Base-by-base conservation (phyloP, 2,888 invertebrate species). In the Xestia rhomboidea region DNA sequence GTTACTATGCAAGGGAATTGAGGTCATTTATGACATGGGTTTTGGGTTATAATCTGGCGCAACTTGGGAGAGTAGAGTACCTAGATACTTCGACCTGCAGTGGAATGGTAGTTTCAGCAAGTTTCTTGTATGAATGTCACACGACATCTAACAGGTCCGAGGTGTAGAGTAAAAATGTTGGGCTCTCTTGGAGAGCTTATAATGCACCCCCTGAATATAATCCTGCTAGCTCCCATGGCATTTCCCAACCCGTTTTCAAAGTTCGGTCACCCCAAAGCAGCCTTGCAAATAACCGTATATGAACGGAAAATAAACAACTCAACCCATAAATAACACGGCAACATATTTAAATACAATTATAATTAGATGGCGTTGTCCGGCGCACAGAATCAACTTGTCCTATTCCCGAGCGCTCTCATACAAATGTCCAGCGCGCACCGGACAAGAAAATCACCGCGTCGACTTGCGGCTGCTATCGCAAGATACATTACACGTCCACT, bases 291-390 rank as follows among this genome's bases (percentile, higher is more conserved):
- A 74, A 30, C 67, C 24, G 27, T 30, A 41, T n/a, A 34, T 68
- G 68, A 74, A 63, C 57, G 30, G 46, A 82, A 79, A 62, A 79
- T 85, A 76, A 85, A 84, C 66, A 68, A 76, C 27, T 34, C 66
- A 62, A 62, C 63, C 79, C 44, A 82, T 84, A 85, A 84, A 85
- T 82, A 79, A 72, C 71, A 51, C 73, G 46, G 68, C 49, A 68
- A 84, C 70, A 84, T 79, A 84, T 85, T 85, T 85, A 85, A 76
- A 85, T 85, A 85, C 83, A 84, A 84, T 85, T 82, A 85, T 84
- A 84, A 84, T 85, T 85, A 85, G 79, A 84, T 60, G 75, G 81
- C 74, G 81, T 84, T 81, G 84, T 77, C 84, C 73, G 64, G 77
- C 68, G 60, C 41, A 66, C 66, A 60, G 69, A 85, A 85, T 84